phyloP scores from a whole-genome alignment of 2,797 vertebrate species.

The Malacoraja senta region DNA sequence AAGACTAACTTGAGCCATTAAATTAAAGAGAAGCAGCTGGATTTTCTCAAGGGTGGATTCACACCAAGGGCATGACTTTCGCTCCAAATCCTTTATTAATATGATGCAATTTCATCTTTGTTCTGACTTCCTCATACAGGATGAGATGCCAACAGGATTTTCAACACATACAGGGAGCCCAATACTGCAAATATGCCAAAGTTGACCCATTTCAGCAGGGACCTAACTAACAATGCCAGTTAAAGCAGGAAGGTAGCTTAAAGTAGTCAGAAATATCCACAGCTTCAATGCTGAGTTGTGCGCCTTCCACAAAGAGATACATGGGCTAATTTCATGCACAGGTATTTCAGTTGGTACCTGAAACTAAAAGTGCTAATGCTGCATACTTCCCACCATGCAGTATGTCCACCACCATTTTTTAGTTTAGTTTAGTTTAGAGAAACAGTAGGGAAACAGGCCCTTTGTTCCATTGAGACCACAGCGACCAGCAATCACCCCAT shows the following conservation, averaged over 20 bases:
- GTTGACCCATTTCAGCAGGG: background rate
- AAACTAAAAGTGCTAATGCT: background rate
- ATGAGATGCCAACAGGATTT: background rate
- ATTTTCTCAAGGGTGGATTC: background rate
- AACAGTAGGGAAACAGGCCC: no score
- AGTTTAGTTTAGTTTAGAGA: no score
- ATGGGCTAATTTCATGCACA: background rate
- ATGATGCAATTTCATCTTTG: background rate
- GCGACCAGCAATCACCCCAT: no score
- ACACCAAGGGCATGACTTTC: background rate
- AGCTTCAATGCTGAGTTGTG: background rate
- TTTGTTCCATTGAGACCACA: no score
- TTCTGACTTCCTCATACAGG: background rate
- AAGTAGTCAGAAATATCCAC: background rate
- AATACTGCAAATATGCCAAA: background rate
- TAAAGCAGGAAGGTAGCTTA: background rate
- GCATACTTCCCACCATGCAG: background rate
- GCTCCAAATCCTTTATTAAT: background rate
- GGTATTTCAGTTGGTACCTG: background rate
- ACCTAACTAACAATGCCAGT: background rate
- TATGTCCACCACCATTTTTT: background rate
- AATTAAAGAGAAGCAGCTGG: background rate
- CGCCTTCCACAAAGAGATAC: background rate
- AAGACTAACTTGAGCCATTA: background rate
- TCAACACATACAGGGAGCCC: background rate